A percentile compares a stretch with the other conserved stretches of the same genome.
phyloP scores from a whole-genome alignment of 2,888 invertebrate species.

The Dasysyrphus albostriatus region DNA sequence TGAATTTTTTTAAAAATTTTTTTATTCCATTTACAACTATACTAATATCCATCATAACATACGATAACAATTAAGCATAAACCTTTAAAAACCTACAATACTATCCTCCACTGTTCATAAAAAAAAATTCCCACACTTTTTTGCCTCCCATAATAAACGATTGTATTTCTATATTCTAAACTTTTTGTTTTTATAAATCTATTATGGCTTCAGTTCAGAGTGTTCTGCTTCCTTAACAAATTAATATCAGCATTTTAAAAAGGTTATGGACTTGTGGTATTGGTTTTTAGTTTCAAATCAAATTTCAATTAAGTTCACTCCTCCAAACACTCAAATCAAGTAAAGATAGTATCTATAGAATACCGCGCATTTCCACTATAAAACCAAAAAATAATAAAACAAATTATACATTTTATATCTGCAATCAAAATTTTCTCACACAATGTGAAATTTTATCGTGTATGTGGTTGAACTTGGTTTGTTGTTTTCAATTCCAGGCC shows the following conservation, averaged over 20 bases:
- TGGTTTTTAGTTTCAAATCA: constrained; percentile 45
- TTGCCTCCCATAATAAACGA: neutral
- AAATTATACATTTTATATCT: no score
- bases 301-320: constrained; percentile 49
- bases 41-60: neutral
- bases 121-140: constrained; percentile 26
- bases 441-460: constrained; percentile 61
- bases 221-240: constrained; percentile 5
- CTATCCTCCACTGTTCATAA: neutral
- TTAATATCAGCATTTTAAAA: constrained; percentile 23
- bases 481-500: neutral
- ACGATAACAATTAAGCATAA: no score
- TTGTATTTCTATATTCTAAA: constrained; percentile 1
- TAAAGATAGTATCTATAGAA: constrained; percentile 1
- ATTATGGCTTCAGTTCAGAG: neutral
- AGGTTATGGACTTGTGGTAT: constrained; percentile 17
- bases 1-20: no score
- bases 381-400: constrained; percentile 27
- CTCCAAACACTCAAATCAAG: constrained; percentile 2
- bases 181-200: neutral
- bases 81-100: neutral
- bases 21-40: neutral
- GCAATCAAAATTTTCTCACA: constrained; percentile 66
- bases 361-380: neutral
- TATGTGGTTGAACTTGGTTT: constrained; percentile 32